phyloP scores from a whole-genome alignment of 2,797 vertebrate species.

The Thaleichthys pacificus region DNA sequence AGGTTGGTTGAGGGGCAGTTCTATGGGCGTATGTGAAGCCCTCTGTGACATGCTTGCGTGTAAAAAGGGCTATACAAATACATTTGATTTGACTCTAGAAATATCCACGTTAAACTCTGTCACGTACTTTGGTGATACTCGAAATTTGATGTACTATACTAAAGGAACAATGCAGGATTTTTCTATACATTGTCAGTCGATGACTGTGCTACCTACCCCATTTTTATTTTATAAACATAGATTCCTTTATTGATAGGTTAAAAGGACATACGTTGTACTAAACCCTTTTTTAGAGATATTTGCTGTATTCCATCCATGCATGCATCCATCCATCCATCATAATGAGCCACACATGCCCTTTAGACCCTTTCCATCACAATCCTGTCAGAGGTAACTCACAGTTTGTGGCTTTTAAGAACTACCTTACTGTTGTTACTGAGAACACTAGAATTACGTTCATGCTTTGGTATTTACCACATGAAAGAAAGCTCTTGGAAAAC shows the following conservation, averaged over 20 bases:
- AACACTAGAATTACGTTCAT: not conserved
- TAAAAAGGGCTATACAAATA: no score
- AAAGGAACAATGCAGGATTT: not conserved
- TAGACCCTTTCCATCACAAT: not conserved
- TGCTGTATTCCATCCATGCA: conserved; percentile 37
- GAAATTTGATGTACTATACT: not conserved
- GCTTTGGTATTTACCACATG: not conserved
- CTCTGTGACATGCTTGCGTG: no score
- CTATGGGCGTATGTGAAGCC: no score
- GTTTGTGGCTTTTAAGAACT: conserved; percentile 1
- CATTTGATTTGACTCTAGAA: no score
- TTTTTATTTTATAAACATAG: not conserved
- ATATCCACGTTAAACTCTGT: no score
- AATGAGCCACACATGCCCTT: conserved; percentile 3
- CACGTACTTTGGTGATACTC: not conserved
- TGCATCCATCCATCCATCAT: conserved; percentile 41
- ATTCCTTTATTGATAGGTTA: conserved; percentile 21
- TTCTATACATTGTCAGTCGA: not conserved
- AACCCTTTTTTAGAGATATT: conserved; percentile 28
- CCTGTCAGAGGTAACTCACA: conserved; percentile 24
- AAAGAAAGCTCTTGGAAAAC: not conserved
- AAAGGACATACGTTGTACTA: conserved; percentile 3
- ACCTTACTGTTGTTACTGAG: not conserved
- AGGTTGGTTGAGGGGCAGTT: no score
- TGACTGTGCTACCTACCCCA: not conserved